Base-by-base conservation (phyloP, 2,797 vertebrate species). In the Danio tinwini region DNA sequence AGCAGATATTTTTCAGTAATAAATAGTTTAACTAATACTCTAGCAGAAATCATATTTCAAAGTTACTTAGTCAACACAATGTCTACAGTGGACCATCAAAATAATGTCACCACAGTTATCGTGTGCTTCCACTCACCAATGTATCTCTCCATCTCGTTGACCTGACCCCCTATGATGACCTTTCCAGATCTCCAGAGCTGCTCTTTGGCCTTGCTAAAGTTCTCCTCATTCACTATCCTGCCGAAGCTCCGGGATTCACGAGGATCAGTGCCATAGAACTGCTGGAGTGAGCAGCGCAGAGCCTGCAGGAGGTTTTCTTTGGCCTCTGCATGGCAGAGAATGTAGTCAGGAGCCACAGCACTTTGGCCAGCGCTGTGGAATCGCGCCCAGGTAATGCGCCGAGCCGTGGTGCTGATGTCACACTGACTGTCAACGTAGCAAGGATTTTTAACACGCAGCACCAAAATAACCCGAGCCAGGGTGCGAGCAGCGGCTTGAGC, bases 361-460 rank as follows among this genome's bases (percentile, higher is more conserved):
- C 90, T 94, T 86, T 95, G 94, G 8, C 93, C 94, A 0, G 90
- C 88, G 21, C 94, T 94, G 56, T 93, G 90, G 86, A 94, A 95
- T 73, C 92, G 89, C 0, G 92, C 65, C 93, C 93, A 95, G 44
- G 93, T 87, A 13, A 94, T 92, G 77, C 93, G 92, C 10, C 88
- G 92, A 0, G 91, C 91, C 0, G 92, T 77, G 13, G 75, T 87
- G 63, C 76, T 7, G 37, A 94, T 79, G 82, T 94, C 94, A 80
- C 92, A 93, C 6, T 90, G 73, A 61, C 88, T 84, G 82, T 95
- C 93, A 61, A 95, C 93, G 8, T 94, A 95, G 85, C 93, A 95
- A 0, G 93, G 94, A 84, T 94, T 94, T 85, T 93, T 94, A 39
- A 92, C 88, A 2, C 85, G 88, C 83, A 95, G 78, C 59, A 94